phyloP scores from a whole-genome alignment of 1,140 invertebrate species.

The Kradibia gibbosae region DNA sequence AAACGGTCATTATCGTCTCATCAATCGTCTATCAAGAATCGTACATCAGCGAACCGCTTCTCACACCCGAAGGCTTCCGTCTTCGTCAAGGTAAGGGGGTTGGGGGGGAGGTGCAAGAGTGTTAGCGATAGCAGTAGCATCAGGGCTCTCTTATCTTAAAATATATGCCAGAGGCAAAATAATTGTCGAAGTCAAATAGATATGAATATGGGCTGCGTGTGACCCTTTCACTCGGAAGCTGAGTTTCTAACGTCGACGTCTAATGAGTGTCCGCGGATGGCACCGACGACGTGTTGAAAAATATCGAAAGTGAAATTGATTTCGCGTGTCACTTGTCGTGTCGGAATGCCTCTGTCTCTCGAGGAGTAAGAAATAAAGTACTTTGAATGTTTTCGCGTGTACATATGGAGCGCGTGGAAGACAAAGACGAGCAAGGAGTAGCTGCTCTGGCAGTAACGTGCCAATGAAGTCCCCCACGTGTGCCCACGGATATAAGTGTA shows the following conservation, averaged over 20 bases:
- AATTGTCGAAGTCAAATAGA: too few relatives aligned
- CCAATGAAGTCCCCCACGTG: slow-evolving; percentile 26
- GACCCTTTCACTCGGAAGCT: not conserved
- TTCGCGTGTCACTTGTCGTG: not conserved
- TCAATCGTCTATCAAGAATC: not conserved
- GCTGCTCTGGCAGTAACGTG: slow-evolving; percentile 2
- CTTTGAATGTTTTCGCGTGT: not conserved
- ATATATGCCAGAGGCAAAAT: too few relatives aligned
- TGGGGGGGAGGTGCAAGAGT: too few relatives aligned
- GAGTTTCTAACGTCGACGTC: not conserved
- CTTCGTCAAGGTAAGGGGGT: not conserved
- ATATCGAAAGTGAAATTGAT: slow-evolving; percentile 45
- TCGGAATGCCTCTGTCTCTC: not conserved
- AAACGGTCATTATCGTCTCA: not conserved
- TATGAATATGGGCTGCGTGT: not conserved
- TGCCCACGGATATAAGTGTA: not conserved
- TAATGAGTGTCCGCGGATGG: not conserved
- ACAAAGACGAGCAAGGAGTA: not conserved
- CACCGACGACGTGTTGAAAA: slow-evolving; percentile 2
- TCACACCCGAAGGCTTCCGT: not conserved
- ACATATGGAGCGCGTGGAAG: not conserved
- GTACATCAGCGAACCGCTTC: not conserved
- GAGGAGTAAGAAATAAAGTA: slow-evolving; percentile 9
- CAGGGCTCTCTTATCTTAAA: too few relatives aligned
- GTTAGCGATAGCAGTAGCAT: too few relatives aligned